Evolutionary conservation across 2,113 vertebrate species (phyloP), one percentile per base, ranked within the genome.

Genomic region (Nothoprocta pentlandii): DNA sequence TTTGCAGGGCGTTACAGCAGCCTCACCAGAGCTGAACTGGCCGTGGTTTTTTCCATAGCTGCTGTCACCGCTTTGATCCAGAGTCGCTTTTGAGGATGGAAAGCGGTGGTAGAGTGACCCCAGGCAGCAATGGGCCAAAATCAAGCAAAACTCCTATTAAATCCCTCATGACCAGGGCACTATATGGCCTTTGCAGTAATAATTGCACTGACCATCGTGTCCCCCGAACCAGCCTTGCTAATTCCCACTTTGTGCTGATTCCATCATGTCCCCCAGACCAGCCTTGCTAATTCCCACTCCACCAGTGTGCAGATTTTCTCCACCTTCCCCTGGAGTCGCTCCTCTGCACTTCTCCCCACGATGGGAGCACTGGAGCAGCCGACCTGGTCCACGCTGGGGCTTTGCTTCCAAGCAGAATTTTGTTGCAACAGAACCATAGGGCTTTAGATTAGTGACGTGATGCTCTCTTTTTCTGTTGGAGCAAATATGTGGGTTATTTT

Each of bases 391-490:
- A 1, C 76, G 82, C 85, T 85, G 71, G 41, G 44, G 25, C 81
- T 73, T 66, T 71, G 47, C 47, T 44, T 89, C 74, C 70, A 75
- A 75, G 62, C 28, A 56, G 28, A 2, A 0, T 56, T 90, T 53
- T 64, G 66, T 64, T 91, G 75, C 66, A 64, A 69, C 3, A 20
- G 4, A 85, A 47, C 47, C 91, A 64, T 44, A 86, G 34, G 41
- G 44, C 23, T 44, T 68, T 42, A 36, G 83, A 92, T 91, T 89
- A 91, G 89, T 83, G 79, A 80, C 73, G 15, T 68, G n/a, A 61
- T 23, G 21, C 11, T 22, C 16, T 2, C 53, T 30, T 53, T 36
- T 56, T n/a, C 68, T 46, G 26, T 58, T 47, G 20, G 25, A 86
- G 66, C 56, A 89, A 93, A 81, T 28, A 22, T 22, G 49, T 49